phyloP scores from a whole-genome alignment of 2,888 invertebrate genomes.

The Torymus texanus region DNA sequence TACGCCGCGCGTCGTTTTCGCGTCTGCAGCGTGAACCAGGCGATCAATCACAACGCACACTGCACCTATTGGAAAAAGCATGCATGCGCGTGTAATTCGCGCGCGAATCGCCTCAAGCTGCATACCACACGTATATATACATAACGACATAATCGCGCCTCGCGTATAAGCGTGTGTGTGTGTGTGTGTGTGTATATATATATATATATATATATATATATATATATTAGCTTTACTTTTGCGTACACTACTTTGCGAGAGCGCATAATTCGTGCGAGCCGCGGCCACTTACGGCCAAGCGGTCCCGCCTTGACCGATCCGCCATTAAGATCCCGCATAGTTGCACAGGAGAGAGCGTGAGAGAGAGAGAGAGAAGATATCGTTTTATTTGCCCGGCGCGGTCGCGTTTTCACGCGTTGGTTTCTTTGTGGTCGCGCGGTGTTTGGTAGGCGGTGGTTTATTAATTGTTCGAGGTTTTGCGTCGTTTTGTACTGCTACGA shows the following conservation, averaged over 20 bases:
- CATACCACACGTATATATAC: not conserved
- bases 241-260: too few species aligned
- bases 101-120: constrained; percentile 20
- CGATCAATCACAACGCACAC: too few species aligned
- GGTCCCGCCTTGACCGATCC: constrained; percentile 18
- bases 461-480: constrained; percentile 4
- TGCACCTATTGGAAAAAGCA: too few species aligned
- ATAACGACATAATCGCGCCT: constrained; percentile 45
- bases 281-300: not conserved
- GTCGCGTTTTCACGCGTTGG: not conserved
- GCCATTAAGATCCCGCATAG: constrained; percentile 8
- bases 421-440: not conserved
- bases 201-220: too few species aligned
- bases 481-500: not conserved
- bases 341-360: too few species aligned
- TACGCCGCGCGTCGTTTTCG: too few species aligned
- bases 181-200: too few species aligned
- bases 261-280: constrained; percentile 19
- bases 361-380: not conserved
- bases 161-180: too few species aligned
- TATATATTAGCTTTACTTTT: too few species aligned
- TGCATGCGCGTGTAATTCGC: too few species aligned
- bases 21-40: too few species aligned
- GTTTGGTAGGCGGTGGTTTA: not conserved
- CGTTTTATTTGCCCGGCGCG: constrained; percentile 6